Base-by-base conservation (phyloP, 2,888 invertebrate species). In the Rhagonycha lutea region DNA sequence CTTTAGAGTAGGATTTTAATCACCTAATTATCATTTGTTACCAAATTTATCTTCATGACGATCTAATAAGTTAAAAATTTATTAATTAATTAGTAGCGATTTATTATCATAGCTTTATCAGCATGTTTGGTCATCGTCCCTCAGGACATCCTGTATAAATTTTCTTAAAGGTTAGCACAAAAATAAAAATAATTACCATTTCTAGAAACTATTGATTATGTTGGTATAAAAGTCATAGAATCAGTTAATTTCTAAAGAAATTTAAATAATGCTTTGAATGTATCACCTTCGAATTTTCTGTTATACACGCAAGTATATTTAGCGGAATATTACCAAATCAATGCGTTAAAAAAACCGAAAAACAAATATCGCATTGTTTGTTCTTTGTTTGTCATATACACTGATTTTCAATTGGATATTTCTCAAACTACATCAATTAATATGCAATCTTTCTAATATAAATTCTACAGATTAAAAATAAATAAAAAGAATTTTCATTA, bases 251-350 rank as follows among this genome's bases (percentile, higher is more conserved):
- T 62, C 14, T 3, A 62, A 18, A 18, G 23, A 62, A 62, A 62
- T 62, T 62, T 23, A 62, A 23, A 62, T 23, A 62, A 14, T 18
- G 62, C 14, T 62, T 9, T n/a, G 18, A 18, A 18, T 18, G 62
- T 23, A 62, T 62, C 23, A 11, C 62, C 23, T 62, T 62, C 5
- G 47, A n/a, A 47, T 47, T 47, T 47, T n/a, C 47, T 47, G n/a
- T 18, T 62, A 62, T 7, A 62, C 26, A 65, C 26, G 63, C 18
- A 65, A 24, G 26, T 14, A 24, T 65, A 24, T 61, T 65, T 24
- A 23, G 26, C 63, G 63, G 63, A 65, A 65, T 65, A 65, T 65
- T 65, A 65, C 24, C 63, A 24, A 65, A 65, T 65, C 63, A 65
- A 65, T 65, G 23, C 23, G 23, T 18, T 26, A 26, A 24, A 61